Percentiles rank a stretch among this genome's conserved stretches.
Conservation (phyloP, 2,888 invertebrate genomes). For the Cactoblastis cactorum region DNA sequence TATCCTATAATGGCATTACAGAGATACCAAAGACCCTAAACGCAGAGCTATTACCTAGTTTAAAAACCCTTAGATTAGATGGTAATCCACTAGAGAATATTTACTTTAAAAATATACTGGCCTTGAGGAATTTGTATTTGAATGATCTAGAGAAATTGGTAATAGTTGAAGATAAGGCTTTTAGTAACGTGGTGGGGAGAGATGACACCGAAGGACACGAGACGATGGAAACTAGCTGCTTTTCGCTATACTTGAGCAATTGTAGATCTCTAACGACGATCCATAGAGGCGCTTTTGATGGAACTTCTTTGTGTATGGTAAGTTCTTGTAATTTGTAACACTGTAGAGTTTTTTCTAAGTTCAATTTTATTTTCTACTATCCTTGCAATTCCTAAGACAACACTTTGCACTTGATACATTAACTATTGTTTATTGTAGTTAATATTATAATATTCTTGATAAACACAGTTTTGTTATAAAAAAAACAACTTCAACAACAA, state of each 20-base stretch:
- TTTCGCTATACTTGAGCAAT: constrained; percentile 69
- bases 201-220: constrained; percentile 27
- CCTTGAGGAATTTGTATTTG: constrained; percentile 62
- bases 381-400: too few relatives aligned
- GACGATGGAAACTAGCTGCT: constrained; percentile 50
- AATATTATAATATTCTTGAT: too few relatives aligned
- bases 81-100: constrained; percentile 72
- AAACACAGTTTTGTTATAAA: too few relatives aligned
- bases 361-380: too few relatives aligned
- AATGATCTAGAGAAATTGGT: constrained; percentile 53
- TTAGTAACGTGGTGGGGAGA: constrained; percentile 67
- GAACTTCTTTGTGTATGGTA: constrained; percentile 75
- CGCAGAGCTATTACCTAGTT: constrained; percentile 60
- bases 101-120: constrained; percentile 67
- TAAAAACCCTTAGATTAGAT: constrained; percentile 72
- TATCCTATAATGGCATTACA: constrained; percentile 70
- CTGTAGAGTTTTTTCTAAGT: too few relatives aligned
- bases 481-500: too few relatives aligned
- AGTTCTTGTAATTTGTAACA: constrained; percentile 33
- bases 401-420: too few relatives aligned
- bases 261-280: constrained; percentile 63
- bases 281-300: constrained; percentile 65
- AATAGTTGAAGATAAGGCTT: constrained; percentile 63
- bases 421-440: too few relatives aligned
- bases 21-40: constrained; percentile 67